Conservation (phyloP, 2,888 invertebrate species). For the Ligdia adustata region DNA sequence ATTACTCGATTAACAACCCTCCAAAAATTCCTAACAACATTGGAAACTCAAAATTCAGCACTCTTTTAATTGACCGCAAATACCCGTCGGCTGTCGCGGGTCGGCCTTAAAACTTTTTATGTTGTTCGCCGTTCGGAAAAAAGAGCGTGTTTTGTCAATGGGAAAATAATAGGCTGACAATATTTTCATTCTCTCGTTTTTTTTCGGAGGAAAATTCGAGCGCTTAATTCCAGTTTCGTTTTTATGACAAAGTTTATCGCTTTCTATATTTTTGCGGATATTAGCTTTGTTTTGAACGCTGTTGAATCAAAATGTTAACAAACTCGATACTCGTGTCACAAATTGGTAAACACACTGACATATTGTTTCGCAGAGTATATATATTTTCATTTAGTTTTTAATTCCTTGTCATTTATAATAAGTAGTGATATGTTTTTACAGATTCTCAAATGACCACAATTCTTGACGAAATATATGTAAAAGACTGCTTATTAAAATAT, state of each 20-base stretch:
- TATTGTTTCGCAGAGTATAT: too few relatives aligned
- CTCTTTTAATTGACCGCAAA: constrained; percentile 58
- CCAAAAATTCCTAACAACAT: constrained; percentile 47
- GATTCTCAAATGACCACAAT: too few relatives aligned
- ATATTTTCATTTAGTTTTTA: too few relatives aligned
- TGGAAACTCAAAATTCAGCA: constrained; percentile 49
- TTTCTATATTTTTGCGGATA: constrained; percentile 21
- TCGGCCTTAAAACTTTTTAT: constrained; percentile 44
- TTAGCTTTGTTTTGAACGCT: constrained; percentile 20
- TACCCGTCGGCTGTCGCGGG: constrained; percentile 41
- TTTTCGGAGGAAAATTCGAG: constrained; percentile 17
- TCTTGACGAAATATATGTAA: too few relatives aligned
- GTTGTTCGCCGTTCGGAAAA: constrained; percentile 42
- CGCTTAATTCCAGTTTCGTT: constrained; percentile 18
- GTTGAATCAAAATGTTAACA: constrained; percentile 6
- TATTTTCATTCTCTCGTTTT: constrained; percentile 27
- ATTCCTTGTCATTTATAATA: too few relatives aligned
- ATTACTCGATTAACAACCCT: constrained; percentile 61
- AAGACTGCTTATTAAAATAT: too few relatives aligned
- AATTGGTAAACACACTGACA: too few relatives aligned
- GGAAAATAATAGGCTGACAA: constrained; percentile 33
- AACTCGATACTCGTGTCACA: background rate
- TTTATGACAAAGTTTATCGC: constrained; percentile 26
- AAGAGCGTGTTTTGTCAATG: constrained; percentile 32
- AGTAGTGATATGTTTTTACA: too few relatives aligned